phyloP scores from a whole-genome alignment of 2,113 vertebrate species.

The Sander vitreus region DNA sequence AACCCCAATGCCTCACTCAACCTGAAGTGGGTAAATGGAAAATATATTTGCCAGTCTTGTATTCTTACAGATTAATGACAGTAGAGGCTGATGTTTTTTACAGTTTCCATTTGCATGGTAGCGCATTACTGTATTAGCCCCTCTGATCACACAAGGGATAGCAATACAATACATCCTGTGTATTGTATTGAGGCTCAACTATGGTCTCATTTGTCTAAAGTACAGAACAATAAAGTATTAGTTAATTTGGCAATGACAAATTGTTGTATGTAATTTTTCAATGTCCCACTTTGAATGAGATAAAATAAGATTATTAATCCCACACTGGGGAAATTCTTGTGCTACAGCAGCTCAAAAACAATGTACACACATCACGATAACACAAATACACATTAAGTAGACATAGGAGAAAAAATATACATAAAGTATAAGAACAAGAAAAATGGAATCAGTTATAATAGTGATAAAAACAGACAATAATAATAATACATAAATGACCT shows the following conservation, averaged over 20 bases:
- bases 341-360: too few relatives aligned
- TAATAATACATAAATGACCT: background rate
- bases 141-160: background rate
- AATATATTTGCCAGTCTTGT: slow-evolving; percentile 19
- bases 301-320: too few relatives aligned
- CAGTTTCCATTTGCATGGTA: slow-evolving; percentile 8
- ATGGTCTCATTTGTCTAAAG: background rate
- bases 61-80: slow-evolving; percentile 11
- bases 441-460: too few relatives aligned
- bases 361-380: too few relatives aligned
- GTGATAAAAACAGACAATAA: too few relatives aligned
- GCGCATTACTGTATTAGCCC: slow-evolving; percentile 11
- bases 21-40: slow-evolving; percentile 6
- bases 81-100: slow-evolving; percentile 7
- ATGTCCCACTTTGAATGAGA: background rate
- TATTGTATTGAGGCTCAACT: slow-evolving; percentile 13
- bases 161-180: background rate
- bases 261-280: background rate
- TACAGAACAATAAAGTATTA: background rate
- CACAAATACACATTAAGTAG: too few relatives aligned
- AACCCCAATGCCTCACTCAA: slow-evolving; percentile 20
- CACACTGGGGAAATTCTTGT: too few relatives aligned
- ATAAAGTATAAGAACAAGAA: too few relatives aligned
- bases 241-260: background rate
- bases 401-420: too few relatives aligned